These are phyloP conservation scores for Zaprionus capensis DNA, from an alignment of 1,140 invertebrate species.

Conservation along the genomic window DNA sequence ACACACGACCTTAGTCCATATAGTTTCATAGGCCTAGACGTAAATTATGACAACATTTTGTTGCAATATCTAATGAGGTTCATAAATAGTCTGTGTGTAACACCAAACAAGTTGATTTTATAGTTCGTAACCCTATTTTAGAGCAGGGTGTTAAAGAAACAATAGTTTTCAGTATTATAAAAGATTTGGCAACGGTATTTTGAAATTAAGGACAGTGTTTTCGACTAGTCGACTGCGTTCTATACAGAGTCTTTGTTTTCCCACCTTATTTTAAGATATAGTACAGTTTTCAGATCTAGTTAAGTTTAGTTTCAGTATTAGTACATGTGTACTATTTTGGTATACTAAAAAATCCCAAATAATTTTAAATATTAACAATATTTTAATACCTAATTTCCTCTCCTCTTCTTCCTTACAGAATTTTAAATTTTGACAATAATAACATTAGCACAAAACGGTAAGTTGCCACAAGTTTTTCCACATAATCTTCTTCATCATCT, in stretches of 20 bases:
- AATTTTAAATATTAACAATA: too few relatives aligned
- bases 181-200: background rate
- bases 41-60: conserved; percentile 32
- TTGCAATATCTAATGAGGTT: background rate
- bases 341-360: too few relatives aligned
- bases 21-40: conserved; percentile 29
- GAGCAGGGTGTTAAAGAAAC: too few relatives aligned
- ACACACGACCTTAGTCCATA: conserved; percentile 38
- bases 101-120: background rate
- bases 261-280: too few relatives aligned
- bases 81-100: background rate
- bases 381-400: background rate
- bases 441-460: conserved; percentile 46
- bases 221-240: too few relatives aligned
- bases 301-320: too few relatives aligned
- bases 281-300: background rate
- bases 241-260: background rate
- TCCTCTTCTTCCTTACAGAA: conserved; percentile 40
- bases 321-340: too few relatives aligned
- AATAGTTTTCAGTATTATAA: background rate
- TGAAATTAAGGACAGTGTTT: too few relatives aligned
- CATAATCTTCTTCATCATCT: background rate
- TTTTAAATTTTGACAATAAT: conserved; percentile 58
- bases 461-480: conserved; percentile 21
- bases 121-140: background rate